Conservation (phyloP, 2,888 invertebrate genomes). For the Oeneis ivallda region DNA sequence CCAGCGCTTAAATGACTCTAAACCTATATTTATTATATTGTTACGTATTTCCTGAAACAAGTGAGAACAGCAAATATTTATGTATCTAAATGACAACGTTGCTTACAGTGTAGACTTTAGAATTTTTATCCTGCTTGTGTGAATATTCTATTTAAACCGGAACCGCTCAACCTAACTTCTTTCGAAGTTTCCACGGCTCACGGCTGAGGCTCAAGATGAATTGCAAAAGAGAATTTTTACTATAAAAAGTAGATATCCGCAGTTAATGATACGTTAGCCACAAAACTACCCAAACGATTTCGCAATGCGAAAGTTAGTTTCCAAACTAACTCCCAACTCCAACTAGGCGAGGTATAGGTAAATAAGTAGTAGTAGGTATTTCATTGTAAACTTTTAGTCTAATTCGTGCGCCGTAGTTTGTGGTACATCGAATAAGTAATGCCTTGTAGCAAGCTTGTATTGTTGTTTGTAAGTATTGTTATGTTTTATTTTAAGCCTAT, state of each 20-base stretch:
- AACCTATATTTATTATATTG: neutral
- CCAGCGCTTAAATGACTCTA: too few relatives aligned
- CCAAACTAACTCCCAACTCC: conserved; percentile 32
- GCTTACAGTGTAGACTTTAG: neutral
- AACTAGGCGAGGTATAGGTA: conserved; percentile 28
- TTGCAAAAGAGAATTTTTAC: conserved; percentile 19
- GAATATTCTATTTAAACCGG: conserved; percentile 18
- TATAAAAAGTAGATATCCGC: conserved; percentile 15
- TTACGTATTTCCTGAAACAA: conserved; percentile 6
- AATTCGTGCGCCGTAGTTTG: conserved; percentile 19
- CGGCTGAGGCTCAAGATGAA: neutral
- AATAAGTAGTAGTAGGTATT: conserved; percentile 26
- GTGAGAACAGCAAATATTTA: conserved; percentile 3
- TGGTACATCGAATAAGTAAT: neutral
- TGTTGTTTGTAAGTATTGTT: neutral
- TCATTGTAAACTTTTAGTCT: conserved; percentile 31
- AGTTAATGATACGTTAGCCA: conserved; percentile 31
- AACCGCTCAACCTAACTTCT: neutral
- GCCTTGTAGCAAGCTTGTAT: neutral
- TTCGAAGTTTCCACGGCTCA: conserved; percentile 6
- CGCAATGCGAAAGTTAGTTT: conserved; percentile 34
- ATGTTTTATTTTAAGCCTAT: too few relatives aligned
- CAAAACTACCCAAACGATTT: conserved; percentile 30
- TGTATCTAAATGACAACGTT: neutral
- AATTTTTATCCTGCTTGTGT: conserved; percentile 9